Conservation (phyloP, 2,888 invertebrate species). For the Axea sp. region DNA sequence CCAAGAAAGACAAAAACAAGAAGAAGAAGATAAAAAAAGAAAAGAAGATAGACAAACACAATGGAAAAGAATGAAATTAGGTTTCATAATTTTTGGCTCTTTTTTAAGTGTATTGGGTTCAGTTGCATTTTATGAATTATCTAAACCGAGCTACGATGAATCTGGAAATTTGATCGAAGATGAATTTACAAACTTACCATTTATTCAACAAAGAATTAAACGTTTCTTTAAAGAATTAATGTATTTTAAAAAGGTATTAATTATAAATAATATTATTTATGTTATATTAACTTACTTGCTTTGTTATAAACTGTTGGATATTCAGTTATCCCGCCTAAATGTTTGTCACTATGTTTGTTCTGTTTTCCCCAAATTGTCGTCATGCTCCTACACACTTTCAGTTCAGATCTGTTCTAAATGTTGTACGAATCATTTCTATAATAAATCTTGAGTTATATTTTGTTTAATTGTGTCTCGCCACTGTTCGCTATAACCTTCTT, state of each 20-base stretch:
- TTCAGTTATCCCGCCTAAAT: too few species aligned
- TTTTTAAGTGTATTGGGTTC: slow-evolving; percentile 82
- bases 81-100: slow-evolving; percentile 80
- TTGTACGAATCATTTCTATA: too few species aligned
- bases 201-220: slow-evolving; percentile 85
- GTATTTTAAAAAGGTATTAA: slow-evolving; percentile 84
- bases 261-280: neutral
- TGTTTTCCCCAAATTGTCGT: too few species aligned
- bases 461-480: too few species aligned
- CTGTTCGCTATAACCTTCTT: too few species aligned
- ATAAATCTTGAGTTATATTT: too few species aligned
- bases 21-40: slow-evolving; percentile 80
- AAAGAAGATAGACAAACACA: slow-evolving; percentile 84
- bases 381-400: too few species aligned
- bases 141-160: slow-evolving; percentile 86
- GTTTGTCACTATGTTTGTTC: too few species aligned
- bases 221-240: slow-evolving; percentile 86
- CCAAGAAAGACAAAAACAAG: slow-evolving; percentile 9
- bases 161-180: slow-evolving; percentile 87
- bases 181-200: slow-evolving; percentile 86
- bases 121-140: slow-evolving; percentile 85
- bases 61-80: slow-evolving; percentile 86
- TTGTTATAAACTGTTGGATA: too few species aligned
- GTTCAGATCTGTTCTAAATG: too few species aligned
- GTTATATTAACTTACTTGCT: too few species aligned